These are phyloP conservation scores for Eclectus roratus DNA, from an alignment of 2,113 vertebrate genomes.

Conservation along the genomic window DNA sequence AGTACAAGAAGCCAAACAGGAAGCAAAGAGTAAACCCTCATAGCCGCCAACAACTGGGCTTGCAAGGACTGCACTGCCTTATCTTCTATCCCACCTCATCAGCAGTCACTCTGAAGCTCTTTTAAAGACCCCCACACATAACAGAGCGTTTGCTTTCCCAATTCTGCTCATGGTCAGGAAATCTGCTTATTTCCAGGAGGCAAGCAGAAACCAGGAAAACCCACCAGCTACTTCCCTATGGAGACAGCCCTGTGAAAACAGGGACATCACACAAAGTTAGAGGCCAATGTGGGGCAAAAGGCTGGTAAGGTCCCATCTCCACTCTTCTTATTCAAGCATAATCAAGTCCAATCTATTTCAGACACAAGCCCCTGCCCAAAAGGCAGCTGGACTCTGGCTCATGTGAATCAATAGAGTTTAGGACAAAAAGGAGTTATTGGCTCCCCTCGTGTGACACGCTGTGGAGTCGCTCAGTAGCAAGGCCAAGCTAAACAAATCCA, in stretches of 20 bases:
- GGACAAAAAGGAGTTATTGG: not conserved
- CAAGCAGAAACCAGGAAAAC: not conserved
- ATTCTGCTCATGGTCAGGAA: rapidly evolving
- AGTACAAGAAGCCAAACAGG: rapidly evolving
- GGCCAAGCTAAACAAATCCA: not conserved
- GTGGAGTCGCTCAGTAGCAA: not conserved
- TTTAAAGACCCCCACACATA: rapidly evolving
- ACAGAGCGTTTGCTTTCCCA: not conserved
- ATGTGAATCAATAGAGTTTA: not conserved
- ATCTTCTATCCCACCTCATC: rapidly evolving
- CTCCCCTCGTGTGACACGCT: not conserved
- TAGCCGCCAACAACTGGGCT: not conserved
- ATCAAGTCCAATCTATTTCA: not conserved
- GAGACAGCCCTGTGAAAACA: not conserved
- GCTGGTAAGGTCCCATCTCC: not conserved
- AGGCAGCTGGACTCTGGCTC: not conserved
- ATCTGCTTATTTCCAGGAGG: not conserved
- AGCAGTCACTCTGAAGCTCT: not conserved
- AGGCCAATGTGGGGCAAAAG: rapidly evolving
- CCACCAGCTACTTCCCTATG: not conserved
- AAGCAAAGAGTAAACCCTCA: rapidly evolving
- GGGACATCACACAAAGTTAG: not conserved
- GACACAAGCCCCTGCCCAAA: not conserved
- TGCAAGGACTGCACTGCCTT: not conserved
- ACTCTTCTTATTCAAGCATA: not conserved